Conservation (phyloP, 1,140 invertebrate genomes). For the Xylocopa sonorina region DNA sequence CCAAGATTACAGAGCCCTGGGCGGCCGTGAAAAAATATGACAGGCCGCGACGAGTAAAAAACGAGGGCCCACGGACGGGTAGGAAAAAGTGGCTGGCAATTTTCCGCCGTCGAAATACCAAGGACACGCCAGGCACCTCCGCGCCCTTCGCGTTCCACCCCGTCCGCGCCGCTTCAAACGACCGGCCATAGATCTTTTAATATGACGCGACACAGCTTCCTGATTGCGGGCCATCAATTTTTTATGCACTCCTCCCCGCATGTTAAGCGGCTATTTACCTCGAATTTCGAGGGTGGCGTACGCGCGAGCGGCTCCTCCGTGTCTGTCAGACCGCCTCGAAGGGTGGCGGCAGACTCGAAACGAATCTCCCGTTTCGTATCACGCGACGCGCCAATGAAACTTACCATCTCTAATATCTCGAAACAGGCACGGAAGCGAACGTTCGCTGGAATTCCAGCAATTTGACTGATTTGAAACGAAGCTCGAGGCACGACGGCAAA, state of each 20-base stretch:
- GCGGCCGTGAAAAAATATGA: slow-evolving; percentile 45
- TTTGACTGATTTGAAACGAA: no score
- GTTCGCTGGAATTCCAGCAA: no score
- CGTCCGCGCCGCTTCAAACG: slow-evolving; percentile 32
- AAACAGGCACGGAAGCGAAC: no score
- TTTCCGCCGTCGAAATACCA: slow-evolving; percentile 40
- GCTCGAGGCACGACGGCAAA: no score
- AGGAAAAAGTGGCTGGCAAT: slow-evolving; percentile 33
- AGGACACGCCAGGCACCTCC: slow-evolving; percentile 11
- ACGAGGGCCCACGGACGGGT: background rate
- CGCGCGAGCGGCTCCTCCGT: background rate
- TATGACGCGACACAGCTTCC: slow-evolving; percentile 61
- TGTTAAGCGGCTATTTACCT: slow-evolving; percentile 57
- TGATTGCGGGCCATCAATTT: slow-evolving; percentile 64
- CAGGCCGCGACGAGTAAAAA: slow-evolving; percentile 41
- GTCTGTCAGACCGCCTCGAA: no score
- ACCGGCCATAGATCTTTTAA: slow-evolving; percentile 62
- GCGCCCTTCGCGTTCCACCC: background rate
- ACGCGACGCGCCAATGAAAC: no score
- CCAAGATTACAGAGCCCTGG: slow-evolving; percentile 20
- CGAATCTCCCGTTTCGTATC: no score
- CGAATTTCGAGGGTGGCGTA: slow-evolving; percentile 1
- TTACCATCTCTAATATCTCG: no score
- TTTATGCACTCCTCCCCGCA: slow-evolving; percentile 58
- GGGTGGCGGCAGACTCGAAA: background rate